Evolutionary conservation across 2,888 invertebrate genomes (phyloP).

Genomic region (Agrochola circellaris): DNA sequence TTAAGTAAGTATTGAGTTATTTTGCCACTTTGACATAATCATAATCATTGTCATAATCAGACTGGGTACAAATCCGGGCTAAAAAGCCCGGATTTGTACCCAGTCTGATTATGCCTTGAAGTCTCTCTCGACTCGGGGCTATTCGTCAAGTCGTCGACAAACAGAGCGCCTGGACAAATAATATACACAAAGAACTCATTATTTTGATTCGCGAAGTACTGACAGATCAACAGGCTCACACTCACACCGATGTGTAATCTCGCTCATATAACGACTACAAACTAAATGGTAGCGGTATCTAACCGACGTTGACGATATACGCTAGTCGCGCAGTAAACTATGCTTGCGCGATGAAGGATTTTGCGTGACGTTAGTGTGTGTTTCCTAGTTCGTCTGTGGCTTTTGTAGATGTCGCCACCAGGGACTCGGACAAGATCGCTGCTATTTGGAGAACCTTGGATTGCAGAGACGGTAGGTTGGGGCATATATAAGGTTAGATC

Average conservation of each 20-base stretch:
- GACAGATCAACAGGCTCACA: constrained; percentile 16
- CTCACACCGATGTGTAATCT: constrained; percentile 40
- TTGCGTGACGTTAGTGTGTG: too few species aligned
- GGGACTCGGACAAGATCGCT: too few species aligned
- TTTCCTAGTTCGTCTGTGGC: too few species aligned
- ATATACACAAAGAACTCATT: constrained; percentile 53
- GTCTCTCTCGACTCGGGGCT: background rate
- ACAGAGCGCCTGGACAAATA: constrained; percentile 38
- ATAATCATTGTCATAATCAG: accelerated
- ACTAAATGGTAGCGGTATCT: too few species aligned
- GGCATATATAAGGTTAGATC: too few species aligned
- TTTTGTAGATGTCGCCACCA: too few species aligned
- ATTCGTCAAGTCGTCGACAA: constrained; percentile 35
- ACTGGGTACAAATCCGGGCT: accelerated
- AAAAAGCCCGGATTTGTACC: background rate
- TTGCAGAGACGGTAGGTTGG: too few species aligned
- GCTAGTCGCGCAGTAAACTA: too few species aligned
- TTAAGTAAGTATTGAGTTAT: background rate
- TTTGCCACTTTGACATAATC: background rate
- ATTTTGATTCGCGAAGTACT: constrained; percentile 32
- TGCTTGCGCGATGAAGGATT: too few species aligned
- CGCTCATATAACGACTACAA: too few species aligned
- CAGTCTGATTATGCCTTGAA: background rate
- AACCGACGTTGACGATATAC: too few species aligned
- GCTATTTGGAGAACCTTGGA: too few species aligned